A percentile compares a stretch with the other conserved stretches of the same genome.
Evolutionary conservation across 2,797 vertebrate genomes (phyloP).

Genomic region (Bryconaethiops microstoma): DNA sequence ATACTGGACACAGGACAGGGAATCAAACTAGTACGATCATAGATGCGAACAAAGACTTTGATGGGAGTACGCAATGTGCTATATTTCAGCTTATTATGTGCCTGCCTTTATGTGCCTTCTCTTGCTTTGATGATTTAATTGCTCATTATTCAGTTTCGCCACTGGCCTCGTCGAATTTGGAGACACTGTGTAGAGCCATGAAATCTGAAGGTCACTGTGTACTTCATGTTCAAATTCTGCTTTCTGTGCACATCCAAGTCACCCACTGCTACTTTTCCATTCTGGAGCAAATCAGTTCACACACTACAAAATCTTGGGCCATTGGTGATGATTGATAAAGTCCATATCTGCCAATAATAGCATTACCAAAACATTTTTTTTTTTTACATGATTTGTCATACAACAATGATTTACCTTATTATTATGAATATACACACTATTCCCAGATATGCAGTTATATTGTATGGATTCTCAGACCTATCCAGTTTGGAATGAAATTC

Average conservation of each 20-base stretch:
- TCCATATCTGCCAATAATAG: neutral
- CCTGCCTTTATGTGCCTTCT: conserved; percentile 14
- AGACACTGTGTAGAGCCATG: neutral
- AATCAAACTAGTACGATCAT: conserved; percentile 95
- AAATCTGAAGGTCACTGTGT: neutral
- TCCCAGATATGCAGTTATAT: no score
- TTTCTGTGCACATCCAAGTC: neutral
- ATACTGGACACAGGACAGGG: conserved; percentile 96
- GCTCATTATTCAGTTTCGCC: neutral
- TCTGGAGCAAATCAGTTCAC: neutral
- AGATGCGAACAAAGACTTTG: conserved; percentile 27
- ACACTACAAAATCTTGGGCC: neutral
- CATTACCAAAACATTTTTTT: neutral
- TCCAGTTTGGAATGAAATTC: no score
- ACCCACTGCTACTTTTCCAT: neutral
- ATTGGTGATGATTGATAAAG: conserved; percentile 8
- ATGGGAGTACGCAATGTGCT: neutral
- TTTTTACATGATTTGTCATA: neutral
- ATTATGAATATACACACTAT: no score
- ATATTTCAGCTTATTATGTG: conserved; percentile 10
- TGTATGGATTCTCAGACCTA: no score
- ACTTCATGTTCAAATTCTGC: conserved; percentile 1
- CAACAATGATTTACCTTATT: no score
- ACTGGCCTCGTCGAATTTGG: neutral
- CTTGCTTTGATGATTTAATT: neutral